Percentiles rank a stretch among this genome's conserved stretches.
These are phyloP conservation scores for Sinopyrophorus schimmeli DNA, from an alignment of 2,888 invertebrate species.

Conservation along the genomic window DNA sequence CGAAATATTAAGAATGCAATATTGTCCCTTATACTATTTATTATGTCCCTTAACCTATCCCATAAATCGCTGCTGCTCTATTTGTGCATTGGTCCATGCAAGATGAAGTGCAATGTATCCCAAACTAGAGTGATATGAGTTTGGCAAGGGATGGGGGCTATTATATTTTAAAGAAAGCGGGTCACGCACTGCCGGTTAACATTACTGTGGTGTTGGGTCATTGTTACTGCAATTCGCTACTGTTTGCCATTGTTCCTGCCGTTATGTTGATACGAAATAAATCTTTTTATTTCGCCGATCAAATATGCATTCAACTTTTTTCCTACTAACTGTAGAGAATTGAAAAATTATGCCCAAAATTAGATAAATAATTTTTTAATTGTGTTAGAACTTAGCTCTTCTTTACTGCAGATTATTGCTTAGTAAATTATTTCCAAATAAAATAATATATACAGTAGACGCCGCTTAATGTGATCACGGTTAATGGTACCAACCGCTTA, in stretches of 20 bases:
- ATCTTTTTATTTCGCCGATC: slow-evolving; percentile 35
- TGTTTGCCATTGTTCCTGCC: slow-evolving; percentile 36
- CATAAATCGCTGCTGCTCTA: slow-evolving; percentile 39
- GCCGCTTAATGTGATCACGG: too few relatives aligned
- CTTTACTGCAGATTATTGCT: too few relatives aligned
- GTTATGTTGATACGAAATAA: slow-evolving; percentile 38
- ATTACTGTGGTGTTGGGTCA: slow-evolving; percentile 41
- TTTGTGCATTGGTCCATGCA: slow-evolving; percentile 44
- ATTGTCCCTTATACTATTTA: slow-evolving; percentile 30
- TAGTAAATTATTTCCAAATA: too few relatives aligned
- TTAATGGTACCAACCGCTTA: too few relatives aligned
- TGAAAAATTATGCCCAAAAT: too few relatives aligned
- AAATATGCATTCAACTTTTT: too few relatives aligned
- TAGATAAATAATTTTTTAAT: too few relatives aligned
- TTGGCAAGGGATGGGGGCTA: slow-evolving; percentile 38
- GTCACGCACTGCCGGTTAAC: slow-evolving; percentile 40
- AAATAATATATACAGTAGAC: too few relatives aligned
- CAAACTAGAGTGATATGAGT: slow-evolving; percentile 33
- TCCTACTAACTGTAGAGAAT: too few relatives aligned
- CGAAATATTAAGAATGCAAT: slow-evolving; percentile 1
- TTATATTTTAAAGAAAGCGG: slow-evolving; percentile 44
- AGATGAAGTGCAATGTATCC: slow-evolving; percentile 45
- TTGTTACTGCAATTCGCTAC: slow-evolving; percentile 41
- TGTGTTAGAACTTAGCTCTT: too few relatives aligned
- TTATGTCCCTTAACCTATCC: slow-evolving; percentile 29